Evolutionary conservation across 2,113 vertebrate species (phyloP).

Genomic region (Herpailurus yagouaroundi): DNA sequence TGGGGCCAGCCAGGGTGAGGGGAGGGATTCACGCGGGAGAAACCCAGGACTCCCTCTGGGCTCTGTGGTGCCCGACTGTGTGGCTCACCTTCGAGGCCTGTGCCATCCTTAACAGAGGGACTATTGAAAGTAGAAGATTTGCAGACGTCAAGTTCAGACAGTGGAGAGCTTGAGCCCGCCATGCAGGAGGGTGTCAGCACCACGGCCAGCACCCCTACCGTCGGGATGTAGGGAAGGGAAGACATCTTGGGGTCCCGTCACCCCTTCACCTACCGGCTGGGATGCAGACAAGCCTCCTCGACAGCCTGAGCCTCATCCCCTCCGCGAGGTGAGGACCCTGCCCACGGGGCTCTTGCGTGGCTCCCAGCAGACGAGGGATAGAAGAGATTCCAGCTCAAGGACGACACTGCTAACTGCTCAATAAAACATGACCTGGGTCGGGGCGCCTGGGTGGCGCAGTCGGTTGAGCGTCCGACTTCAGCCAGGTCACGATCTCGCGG

Average conservation of each 20-base stretch:
- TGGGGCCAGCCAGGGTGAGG: too few species aligned
- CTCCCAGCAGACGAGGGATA: background rate
- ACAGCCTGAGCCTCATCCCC: background rate
- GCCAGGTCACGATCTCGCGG: too few species aligned
- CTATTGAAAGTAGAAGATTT: background rate
- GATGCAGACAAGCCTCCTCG: accelerated
- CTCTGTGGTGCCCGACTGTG: accelerated
- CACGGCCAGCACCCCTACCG: background rate
- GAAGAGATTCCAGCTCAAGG: background rate
- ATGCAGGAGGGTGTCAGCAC: background rate
- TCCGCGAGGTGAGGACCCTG: accelerated
- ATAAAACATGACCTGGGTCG: accelerated
- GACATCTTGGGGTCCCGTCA: too few species aligned
- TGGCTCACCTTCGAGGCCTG: background rate
- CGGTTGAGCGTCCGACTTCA: too few species aligned
- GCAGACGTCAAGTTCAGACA: accelerated
- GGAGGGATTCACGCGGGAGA: too few species aligned
- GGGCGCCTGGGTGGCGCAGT: too few species aligned
- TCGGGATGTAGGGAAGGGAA: too few species aligned
- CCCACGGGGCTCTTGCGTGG: accelerated
- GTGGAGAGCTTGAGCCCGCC: background rate
- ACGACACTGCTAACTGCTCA: background rate
- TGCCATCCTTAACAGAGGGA: background rate
- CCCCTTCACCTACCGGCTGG: too few species aligned
- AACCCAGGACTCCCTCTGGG: accelerated